A percentile compares a stretch with the other conserved stretches of the same genome.
Conservation (phyloP, 2,888 invertebrate genomes). For the Drosophila histrio region DNA sequence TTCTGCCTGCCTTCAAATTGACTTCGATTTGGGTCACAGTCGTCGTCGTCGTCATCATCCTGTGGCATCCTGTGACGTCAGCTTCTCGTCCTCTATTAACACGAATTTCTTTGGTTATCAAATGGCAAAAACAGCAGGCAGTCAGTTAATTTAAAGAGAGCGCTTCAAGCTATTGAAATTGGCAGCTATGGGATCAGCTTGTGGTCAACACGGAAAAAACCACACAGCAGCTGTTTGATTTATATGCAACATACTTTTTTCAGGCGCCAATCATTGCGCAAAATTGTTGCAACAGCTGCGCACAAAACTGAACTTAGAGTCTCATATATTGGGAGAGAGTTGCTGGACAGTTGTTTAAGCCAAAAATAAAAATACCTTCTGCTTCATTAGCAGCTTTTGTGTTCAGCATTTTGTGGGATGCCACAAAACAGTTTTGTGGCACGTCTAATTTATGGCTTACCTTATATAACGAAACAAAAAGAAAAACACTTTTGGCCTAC, state of each 20-base stretch:
- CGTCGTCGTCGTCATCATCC: constrained; percentile 5
- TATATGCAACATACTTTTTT: constrained; percentile 49
- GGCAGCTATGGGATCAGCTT: constrained; percentile 5
- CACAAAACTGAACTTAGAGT: constrained; percentile 23
- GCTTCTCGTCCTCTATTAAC: constrained; percentile 34
- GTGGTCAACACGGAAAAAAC: background rate
- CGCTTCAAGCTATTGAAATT: constrained; percentile 24
- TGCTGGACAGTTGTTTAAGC: constrained; percentile 3
- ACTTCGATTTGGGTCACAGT: constrained; percentile 47
- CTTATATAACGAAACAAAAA: constrained; percentile 33
- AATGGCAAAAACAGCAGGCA: constrained; percentile 37
- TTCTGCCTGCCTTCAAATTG: constrained; percentile 27
- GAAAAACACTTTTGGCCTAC: constrained; percentile 44
- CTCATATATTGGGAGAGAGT: background rate
- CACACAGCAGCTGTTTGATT: constrained; percentile 56
- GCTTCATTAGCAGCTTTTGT: constrained; percentile 48
- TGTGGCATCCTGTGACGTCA: constrained; percentile 52
- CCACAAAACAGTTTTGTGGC: constrained; percentile 36
- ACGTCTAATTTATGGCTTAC: constrained; percentile 44
- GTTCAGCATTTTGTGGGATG: constrained; percentile 27
- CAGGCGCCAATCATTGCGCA: constrained; percentile 35
- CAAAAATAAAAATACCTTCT: constrained; percentile 7
- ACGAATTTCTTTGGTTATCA: constrained; percentile 31
- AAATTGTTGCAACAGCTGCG: constrained; percentile 54
- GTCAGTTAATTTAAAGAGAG: constrained; percentile 48